A percentile compares a stretch with the other conserved stretches of the same genome.
These are phyloP conservation scores for Nothoprocta perdicaria DNA, from an alignment of 2,113 vertebrate genomes.

Conservation along the genomic window DNA sequence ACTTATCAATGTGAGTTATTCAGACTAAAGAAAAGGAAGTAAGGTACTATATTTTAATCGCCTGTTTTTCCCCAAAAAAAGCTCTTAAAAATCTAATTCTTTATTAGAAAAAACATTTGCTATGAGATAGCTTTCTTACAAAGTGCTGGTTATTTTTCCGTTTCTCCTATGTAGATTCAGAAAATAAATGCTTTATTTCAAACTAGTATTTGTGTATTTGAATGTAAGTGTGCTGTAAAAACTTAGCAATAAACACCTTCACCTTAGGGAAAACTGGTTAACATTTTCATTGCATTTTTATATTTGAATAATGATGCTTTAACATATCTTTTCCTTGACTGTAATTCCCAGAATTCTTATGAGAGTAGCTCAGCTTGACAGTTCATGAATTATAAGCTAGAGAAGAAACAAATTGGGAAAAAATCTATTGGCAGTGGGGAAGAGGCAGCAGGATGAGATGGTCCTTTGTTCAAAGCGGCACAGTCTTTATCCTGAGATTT, in stretches of 20 bases:
- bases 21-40: neutral
- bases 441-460: neutral
- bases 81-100: neutral
- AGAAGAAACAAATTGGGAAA: constrained; percentile 57
- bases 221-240: constrained; percentile 56
- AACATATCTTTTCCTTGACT: constrained; percentile 66
- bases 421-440: neutral
- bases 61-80: neutral
- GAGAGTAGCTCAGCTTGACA: constrained; percentile 64
- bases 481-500: neutral
- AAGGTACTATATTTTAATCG: neutral
- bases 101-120: constrained; percentile 9
- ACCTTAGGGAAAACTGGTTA: constrained; percentile 68
- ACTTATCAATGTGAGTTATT: neutral
- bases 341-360: constrained; percentile 57
- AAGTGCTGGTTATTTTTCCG: constrained; percentile 4
- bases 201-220: constrained; percentile 34
- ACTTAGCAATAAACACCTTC: constrained; percentile 55
- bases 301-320: constrained; percentile 73
- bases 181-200: constrained; percentile 7
- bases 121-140: constrained; percentile 7
- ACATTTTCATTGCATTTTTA: constrained; percentile 70
- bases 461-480: neutral
- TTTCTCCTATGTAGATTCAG: neutral
- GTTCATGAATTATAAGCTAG: constrained; percentile 51